Base-by-base conservation (phyloP, 2,797 vertebrate genomes). In the Phaenicophaeus curvirostris region DNA sequence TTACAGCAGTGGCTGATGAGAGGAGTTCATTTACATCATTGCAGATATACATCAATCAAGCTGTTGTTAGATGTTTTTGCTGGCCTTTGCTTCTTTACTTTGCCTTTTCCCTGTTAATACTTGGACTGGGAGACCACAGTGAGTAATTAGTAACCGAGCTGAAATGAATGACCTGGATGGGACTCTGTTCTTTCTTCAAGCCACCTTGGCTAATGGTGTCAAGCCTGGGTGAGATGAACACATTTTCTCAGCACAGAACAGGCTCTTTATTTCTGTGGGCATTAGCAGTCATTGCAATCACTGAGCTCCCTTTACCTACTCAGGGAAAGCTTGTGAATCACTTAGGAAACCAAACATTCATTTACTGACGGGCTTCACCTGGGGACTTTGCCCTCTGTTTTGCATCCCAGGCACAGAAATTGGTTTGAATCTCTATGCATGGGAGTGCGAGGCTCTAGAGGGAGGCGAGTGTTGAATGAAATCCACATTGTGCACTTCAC, bases 161-260 rank as follows among this genome's bases (percentile, higher is more conserved):
- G 58, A 30, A 53, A 65, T 11, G 62, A 30, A 55, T n/a, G 75
- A 76, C 46, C n/a, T 23, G 5, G 37, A 63, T 39, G 76, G 65
- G 86, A 59, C 15, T 30, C 6, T 17, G 39, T 13, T 59, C 53
- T 21, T 37, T 12, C 63, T 58, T 72, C 1, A 2, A 42, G 41
- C 41, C 53, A 42, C 39, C 46, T 30, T 54, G 67, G 51, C 59
- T 55, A 6, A 28, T 6, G 19, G 53, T 23, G 35, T 39, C 28
- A 4, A 0, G 5, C 24, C 61, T 11, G 10, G 54, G 50, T 11
- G 10, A 54, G 50, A 31, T 0, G 3, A 46, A 62, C 9, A 2
- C 1, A 2, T 41, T 27, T 33, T 39, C 69, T 65, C 27, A 17
- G 51, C 1, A 2, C 15, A 5, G 46, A 59, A 15, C 35, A 15